phyloP scores from a whole-genome alignment of 37 sponge, comb jelly and placozoan genomes.

The Beroe ovata region DNA sequence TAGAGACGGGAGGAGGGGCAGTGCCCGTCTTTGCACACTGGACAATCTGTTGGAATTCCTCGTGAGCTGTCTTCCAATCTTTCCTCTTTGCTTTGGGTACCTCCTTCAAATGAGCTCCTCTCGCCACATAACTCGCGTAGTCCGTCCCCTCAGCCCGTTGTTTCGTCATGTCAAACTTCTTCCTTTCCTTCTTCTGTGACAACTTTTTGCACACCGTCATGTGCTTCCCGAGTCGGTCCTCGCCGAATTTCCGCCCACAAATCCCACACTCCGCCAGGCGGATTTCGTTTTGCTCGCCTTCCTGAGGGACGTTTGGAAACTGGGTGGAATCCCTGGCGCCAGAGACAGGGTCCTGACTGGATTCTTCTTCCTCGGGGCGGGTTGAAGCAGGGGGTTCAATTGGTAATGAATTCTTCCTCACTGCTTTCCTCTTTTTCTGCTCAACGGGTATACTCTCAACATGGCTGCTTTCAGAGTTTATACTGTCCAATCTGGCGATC shows the following conservation, averaged over 20 bases:
- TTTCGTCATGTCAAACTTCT: background rate
- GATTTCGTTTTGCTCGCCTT: background rate
- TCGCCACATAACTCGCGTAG: constrained; percentile 1
- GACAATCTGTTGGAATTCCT: constrained; percentile 25
- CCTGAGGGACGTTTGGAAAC: background rate
- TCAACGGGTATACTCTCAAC: background rate
- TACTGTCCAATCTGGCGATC: too few relatives aligned
- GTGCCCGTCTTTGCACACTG: background rate
- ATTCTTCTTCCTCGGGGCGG: background rate
- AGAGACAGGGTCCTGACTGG: background rate
- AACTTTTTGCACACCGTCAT: background rate
- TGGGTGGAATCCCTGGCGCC: background rate
- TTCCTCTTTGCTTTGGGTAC: background rate
- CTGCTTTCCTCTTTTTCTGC: background rate
- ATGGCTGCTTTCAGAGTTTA: too few relatives aligned
- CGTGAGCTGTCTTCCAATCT: background rate
- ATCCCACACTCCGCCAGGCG: background rate
- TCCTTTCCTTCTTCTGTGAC: background rate
- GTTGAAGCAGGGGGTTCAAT: background rate
- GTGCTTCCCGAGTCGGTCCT: constrained; percentile 6
- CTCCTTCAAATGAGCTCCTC: background rate
- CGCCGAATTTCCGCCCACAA: constrained; percentile 20
- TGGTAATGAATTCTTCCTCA: background rate
- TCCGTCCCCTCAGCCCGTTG: background rate
- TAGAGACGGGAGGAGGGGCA: background rate